Evolutionary conservation across 1,140 invertebrate species (phyloP), one percentile per base, ranked within the genome.

Genomic region (Arctopsyche grandis): DNA sequence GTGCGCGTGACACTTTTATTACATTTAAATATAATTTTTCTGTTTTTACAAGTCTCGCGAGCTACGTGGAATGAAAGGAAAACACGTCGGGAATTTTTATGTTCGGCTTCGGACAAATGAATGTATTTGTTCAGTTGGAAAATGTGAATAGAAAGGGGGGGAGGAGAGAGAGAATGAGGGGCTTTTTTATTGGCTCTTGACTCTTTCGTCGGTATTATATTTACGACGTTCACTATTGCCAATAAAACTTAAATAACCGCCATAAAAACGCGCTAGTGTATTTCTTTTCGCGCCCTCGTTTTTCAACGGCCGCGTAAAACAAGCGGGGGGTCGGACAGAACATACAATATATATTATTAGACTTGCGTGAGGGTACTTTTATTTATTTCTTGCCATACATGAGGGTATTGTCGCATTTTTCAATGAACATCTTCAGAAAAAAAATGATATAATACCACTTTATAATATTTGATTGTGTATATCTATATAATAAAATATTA

Each of bases 191-290:
- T 66, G 63, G 63, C 63, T 66, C 63, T 66, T 22, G 63, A 66
- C 63, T 66, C 24, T 66, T 66, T 66, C 63, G 9, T 66, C 24
- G 22, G 63, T 66, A 66, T 66, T 66, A 66, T 66, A 66, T 66
- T 66, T 66, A 66, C 63, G 63, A 66, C 63, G 63, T 24, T 66
- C 22, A 66, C 63, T 66, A 66, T 66, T 66, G 63, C 63, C 63
- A 66, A 66, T 66, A 66, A 66, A 66, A 66, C 63, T 66, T 66
- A 66, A 66, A 66, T 66, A 66, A 66, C 63, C 63, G 63, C 63
- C 63, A 66, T 66, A 66, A 66, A 66, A 66, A 24, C 14, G 63
- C 63, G 63, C 24, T 14, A 22, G 63, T 26, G 63, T 66, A 22
- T 66, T 66, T 66, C 48, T 52, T 66, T 66, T 26, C 56, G 56